Evolutionary conservation across 2,113 vertebrate genomes (phyloP).

Genomic region (Ellobius talpinus): DNA sequence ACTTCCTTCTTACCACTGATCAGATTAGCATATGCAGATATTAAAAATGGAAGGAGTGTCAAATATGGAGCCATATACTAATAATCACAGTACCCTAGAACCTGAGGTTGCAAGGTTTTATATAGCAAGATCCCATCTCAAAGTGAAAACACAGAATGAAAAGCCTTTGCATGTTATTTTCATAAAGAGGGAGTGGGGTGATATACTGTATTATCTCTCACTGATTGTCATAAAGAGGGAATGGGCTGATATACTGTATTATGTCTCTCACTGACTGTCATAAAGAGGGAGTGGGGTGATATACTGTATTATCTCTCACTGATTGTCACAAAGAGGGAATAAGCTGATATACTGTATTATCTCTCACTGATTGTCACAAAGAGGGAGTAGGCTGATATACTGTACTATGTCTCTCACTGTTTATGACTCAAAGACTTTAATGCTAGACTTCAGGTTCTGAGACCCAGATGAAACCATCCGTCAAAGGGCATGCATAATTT

Average conservation of each 20-base stretch:
- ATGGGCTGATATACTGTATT: too few relatives aligned
- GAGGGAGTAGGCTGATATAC: too few relatives aligned
- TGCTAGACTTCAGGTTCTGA: background rate
- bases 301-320: background rate
- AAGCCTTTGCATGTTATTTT: conserved; percentile 4
- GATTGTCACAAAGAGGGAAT: too few relatives aligned
- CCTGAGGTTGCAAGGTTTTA: background rate
- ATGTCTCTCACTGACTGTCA: too few relatives aligned
- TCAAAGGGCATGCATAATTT: background rate
- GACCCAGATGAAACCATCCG: background rate
- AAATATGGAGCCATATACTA: background rate
- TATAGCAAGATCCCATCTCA: background rate
- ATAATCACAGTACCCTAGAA: background rate
- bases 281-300: too few relatives aligned
- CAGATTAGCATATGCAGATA: background rate
- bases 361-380: too few relatives aligned
- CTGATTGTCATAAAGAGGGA: too few relatives aligned
- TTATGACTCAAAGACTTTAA: background rate
- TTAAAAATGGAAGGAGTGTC: background rate
- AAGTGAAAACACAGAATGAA: background rate
- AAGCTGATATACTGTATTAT: too few relatives aligned
- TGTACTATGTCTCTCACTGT: background rate
- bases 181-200: conserved; percentile 10
- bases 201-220: background rate
- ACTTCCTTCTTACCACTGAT: conserved; percentile 9